These are phyloP conservation scores for Polydrusus cervinus DNA, from an alignment of 2,888 invertebrate genomes.

Conservation along the genomic window DNA sequence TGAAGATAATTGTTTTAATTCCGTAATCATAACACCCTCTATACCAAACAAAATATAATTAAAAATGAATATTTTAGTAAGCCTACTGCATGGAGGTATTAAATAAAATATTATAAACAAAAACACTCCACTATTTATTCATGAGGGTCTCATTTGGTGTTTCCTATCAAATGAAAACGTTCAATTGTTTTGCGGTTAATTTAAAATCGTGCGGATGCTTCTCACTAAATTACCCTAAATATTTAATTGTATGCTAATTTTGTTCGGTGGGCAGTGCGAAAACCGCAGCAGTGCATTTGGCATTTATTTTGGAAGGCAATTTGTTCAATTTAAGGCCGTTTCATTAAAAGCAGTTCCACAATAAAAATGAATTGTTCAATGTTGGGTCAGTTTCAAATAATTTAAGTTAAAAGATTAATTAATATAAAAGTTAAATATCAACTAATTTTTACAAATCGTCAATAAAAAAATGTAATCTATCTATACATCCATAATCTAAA, in stretches of 20 bases:
- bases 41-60: no score
- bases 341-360: background rate
- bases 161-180: conserved; percentile 18
- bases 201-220: conserved; percentile 38
- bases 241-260: conserved; percentile 47
- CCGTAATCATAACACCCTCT: no score
- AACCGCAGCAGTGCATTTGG: conserved; percentile 19
- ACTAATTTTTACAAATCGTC: no score
- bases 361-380: background rate
- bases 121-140: background rate
- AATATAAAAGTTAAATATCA: no score
- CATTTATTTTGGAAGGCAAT: conserved; percentile 10
- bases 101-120: background rate
- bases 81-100: background rate
- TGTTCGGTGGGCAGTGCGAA: conserved; percentile 2
- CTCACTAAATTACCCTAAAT: conserved; percentile 41
- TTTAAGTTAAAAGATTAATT: no score
- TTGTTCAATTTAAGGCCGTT: background rate
- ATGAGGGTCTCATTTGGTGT: conserved; percentile 4
- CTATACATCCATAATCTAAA: no score
- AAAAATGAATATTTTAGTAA: no score
- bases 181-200: conserved; percentile 41
- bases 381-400: background rate
- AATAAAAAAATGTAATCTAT: no score
- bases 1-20: no score